A percentile compares a stretch with the other conserved stretches of the same genome.
Evolutionary conservation across 1,140 invertebrate genomes (phyloP).

Genomic region (Micrasema minimum): DNA sequence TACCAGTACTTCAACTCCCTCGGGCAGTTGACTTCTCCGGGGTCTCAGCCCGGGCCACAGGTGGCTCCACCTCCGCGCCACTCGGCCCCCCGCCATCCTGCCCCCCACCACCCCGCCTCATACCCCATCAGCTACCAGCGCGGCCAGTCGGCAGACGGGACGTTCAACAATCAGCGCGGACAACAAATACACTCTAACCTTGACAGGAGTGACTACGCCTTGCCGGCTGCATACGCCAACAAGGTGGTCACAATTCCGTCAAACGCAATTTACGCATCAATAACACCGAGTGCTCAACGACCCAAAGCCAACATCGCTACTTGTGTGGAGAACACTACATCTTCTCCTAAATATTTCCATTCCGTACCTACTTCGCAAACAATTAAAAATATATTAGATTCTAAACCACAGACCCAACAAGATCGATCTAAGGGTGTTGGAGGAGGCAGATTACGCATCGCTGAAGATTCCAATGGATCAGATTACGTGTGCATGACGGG

Average conservation of each 20-base stretch:
- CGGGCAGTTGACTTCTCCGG: neutral
- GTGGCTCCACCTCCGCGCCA: constrained; percentile 22
- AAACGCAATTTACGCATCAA: constrained; percentile 66
- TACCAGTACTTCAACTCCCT: constrained; percentile 29
- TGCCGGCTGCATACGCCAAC: constrained; percentile 60
- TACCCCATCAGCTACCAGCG: constrained; percentile 53
- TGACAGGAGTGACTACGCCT: constrained; percentile 60
- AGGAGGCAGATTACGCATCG: constrained; percentile 61
- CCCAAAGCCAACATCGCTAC: constrained; percentile 66
- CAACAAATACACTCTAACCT: constrained; percentile 42
- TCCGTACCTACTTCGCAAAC: constrained; percentile 57
- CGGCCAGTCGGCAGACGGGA: constrained; percentile 60
- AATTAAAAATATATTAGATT: constrained; percentile 51
- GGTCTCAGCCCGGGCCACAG: constrained; percentile 31
- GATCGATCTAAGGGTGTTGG: constrained; percentile 55
- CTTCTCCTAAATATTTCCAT: constrained; percentile 64
- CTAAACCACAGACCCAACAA: constrained; percentile 55
- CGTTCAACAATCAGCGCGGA: too few relatives aligned
- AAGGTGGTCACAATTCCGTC: constrained; percentile 64
- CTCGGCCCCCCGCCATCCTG: constrained; percentile 59
- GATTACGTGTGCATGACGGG: constrained; percentile 79
- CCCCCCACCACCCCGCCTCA: constrained; percentile 55
- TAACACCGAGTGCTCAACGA: constrained; percentile 66
- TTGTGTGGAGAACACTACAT: constrained; percentile 60
- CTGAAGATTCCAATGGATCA: constrained; percentile 74